Percentiles rank a stretch among this genome's conserved stretches.
Evolutionary conservation across 2,888 invertebrate species (phyloP).

Genomic region (Seira sanloemensis): DNA sequence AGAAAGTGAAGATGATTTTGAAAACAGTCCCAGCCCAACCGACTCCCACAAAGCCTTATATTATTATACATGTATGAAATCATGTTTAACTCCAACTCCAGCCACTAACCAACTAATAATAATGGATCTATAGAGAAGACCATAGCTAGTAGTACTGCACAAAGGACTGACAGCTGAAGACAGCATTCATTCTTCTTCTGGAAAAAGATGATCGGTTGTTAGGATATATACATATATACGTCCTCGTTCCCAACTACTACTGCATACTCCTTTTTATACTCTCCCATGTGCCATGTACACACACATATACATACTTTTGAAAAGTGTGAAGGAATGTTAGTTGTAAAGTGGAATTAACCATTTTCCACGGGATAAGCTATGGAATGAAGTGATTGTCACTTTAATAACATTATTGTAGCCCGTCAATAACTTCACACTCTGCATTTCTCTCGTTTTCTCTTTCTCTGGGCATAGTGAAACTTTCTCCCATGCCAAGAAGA

Average conservation of each 20-base stretch:
- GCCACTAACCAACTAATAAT: background rate
- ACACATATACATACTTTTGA: background rate
- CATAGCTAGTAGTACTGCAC: background rate
- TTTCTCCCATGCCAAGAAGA: background rate
- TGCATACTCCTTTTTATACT: background rate
- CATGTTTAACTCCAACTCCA: no score
- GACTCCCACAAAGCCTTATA: no score
- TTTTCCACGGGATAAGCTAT: background rate
- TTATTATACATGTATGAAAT: no score
- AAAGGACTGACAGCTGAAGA: slow-evolving; percentile 16
- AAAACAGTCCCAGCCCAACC: background rate
- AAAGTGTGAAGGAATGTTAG: background rate
- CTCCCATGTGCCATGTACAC: background rate
- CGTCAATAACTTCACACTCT: background rate
- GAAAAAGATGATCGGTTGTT: slow-evolving; percentile 10
- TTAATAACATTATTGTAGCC: background rate
- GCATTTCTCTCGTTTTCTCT: background rate
- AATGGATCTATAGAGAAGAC: slow-evolving; percentile 1
- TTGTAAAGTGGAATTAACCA: background rate
- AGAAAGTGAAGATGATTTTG: slow-evolving; percentile 4
- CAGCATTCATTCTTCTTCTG: slow-evolving; percentile 7
- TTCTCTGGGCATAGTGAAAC: background rate
- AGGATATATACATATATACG: no score
- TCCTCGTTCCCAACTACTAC: no score
- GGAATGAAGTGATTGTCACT: slow-evolving; percentile 11